phyloP scores from a whole-genome alignment of 2,797 vertebrate species.

The Gallinago stenura region DNA sequence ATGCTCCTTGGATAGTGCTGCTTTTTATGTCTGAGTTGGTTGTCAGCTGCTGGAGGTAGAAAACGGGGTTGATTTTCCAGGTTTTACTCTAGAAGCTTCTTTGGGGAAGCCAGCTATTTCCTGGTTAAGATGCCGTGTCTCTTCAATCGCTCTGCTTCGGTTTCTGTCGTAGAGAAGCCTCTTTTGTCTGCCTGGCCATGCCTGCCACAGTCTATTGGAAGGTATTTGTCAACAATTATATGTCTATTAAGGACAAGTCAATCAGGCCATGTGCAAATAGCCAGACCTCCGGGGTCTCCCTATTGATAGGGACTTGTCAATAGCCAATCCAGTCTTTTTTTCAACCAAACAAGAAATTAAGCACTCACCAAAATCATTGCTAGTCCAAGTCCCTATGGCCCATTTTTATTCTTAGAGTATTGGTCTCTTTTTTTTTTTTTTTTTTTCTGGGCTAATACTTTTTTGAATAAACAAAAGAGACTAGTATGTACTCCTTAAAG shows the following conservation, averaged over 20 bases:
- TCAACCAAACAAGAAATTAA: conserved; percentile 84
- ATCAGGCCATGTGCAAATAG: conserved; percentile 94
- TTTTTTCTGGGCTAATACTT: conserved; percentile 40
- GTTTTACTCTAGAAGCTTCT: not conserved
- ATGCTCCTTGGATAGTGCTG: not conserved
- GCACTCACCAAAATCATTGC: conserved; percentile 80
- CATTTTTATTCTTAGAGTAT: not conserved
- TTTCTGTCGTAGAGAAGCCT: not conserved
- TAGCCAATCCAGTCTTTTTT: conserved; percentile 91
- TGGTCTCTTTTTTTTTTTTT: not conserved
- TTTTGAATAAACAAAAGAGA: conserved; percentile 59
- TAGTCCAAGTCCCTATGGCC: conserved; percentile 54
- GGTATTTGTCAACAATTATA: conserved; percentile 99
- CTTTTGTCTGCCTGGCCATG: conserved; percentile 67
- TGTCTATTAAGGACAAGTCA: conserved; percentile 99
- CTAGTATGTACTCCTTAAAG: conserved; percentile 17
- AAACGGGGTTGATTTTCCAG: fast-evolving
- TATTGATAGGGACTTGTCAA: conserved; percentile 93
- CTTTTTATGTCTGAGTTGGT: not conserved
- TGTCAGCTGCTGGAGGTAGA: not conserved
- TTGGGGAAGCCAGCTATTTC: not conserved
- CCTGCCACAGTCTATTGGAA: conserved; percentile 91
- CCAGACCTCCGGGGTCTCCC: conserved; percentile 87
- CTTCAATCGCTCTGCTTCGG: not conserved
- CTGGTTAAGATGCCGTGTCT: not conserved